These are phyloP conservation scores for Choloepus didactylus DNA, from an alignment of 2,797 vertebrate genomes.

Conservation along the genomic window DNA sequence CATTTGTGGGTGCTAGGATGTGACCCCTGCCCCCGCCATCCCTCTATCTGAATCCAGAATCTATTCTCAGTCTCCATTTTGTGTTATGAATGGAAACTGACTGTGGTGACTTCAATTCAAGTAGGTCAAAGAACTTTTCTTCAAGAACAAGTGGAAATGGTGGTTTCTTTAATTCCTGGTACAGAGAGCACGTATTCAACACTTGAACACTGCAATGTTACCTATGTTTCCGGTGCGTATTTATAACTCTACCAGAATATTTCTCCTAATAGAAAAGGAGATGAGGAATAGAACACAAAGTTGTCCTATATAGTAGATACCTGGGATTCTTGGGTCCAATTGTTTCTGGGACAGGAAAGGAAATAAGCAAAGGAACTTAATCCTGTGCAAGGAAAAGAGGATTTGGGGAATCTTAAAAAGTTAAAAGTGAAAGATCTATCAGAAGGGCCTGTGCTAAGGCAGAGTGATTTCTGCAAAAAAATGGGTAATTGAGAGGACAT, in stretches of 20 bases:
- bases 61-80: background rate
- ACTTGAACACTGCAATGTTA: too few relatives aligned
- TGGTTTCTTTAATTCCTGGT: background rate
- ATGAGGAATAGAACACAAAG: slow-evolving; percentile 27
- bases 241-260: background rate
- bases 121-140: background rate
- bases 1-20: background rate
- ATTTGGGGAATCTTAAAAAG: background rate
- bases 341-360: background rate
- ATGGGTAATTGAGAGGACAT: background rate
- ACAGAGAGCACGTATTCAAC: background rate
- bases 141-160: background rate
- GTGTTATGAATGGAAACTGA: background rate
- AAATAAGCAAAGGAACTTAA: background rate
- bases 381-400: background rate
- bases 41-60: background rate
- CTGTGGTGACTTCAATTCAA: background rate
- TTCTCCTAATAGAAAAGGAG: slow-evolving; percentile 1
- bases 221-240: background rate
- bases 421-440: background rate
- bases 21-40: too few relatives aligned
- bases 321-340: background rate
- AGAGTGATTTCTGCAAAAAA: background rate
- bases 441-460: background rate
- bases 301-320: background rate